Percentiles rank a stretch among this genome's conserved stretches.
phyloP scores from a whole-genome alignment of 2,113 vertebrate genomes.

The Mustelus asterias region DNA sequence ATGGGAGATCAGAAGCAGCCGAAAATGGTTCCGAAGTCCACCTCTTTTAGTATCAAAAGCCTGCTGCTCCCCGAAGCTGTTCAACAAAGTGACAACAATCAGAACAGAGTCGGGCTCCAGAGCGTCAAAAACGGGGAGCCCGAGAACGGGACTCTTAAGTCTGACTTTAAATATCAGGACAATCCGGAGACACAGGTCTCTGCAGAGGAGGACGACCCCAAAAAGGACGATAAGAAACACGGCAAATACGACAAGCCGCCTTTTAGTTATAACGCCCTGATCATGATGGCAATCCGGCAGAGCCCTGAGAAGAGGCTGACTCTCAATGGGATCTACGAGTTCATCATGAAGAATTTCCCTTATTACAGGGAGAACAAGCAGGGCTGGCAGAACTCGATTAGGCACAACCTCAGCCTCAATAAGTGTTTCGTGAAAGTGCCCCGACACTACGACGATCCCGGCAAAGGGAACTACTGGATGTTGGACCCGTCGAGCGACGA shows the following conservation, averaged over 20 bases:
- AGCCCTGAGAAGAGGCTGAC: constrained; percentile 69
- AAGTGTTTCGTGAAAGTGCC: constrained; percentile 73
- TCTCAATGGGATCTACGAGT: constrained; percentile 70
- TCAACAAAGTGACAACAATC: constrained; percentile 50
- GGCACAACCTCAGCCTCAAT: constrained; percentile 69
- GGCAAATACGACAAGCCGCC: constrained; percentile 67
- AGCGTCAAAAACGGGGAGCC: neutral
- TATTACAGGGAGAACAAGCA: constrained; percentile 72
- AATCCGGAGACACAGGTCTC: constrained; percentile 48
- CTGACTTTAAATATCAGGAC: constrained; percentile 52
- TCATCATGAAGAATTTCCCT: constrained; percentile 71
- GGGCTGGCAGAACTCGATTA: constrained; percentile 72
- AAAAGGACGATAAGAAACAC: constrained; percentile 44
- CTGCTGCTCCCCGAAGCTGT: constrained; percentile 55
- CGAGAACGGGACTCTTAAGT: neutral
- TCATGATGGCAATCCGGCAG: constrained; percentile 72
- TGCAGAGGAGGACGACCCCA: constrained; percentile 42
- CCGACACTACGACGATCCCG: constrained; percentile 68
- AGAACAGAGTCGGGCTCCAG: constrained; percentile 38
- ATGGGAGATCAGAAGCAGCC: constrained; percentile 60
- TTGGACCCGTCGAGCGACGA: constrained; percentile 68
- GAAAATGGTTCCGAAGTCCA: constrained; percentile 57
- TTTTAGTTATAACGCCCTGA: constrained; percentile 70
- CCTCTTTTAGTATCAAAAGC: constrained; percentile 69
- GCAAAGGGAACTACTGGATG: constrained; percentile 74